Percentiles rank a stretch among this genome's conserved stretches.
Conservation (phyloP, 2,797 vertebrate genomes). For the Eulemur albifrons region DNA sequence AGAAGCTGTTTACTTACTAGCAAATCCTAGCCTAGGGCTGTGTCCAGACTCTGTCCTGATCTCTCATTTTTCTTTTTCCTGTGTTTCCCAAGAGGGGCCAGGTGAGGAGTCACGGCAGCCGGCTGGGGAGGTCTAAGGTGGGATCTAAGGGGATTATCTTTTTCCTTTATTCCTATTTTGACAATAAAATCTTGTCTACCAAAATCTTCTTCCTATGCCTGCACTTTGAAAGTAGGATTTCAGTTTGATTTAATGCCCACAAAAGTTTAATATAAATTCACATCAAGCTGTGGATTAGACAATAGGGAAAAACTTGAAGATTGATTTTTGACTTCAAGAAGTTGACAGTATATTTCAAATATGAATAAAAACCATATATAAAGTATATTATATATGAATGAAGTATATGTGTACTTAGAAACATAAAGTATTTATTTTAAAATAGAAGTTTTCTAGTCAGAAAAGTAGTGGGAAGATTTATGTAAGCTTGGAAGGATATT, state of each 20-base stretch:
- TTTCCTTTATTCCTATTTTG: conserved; percentile 47
- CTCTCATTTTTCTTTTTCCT: conserved; percentile 66
- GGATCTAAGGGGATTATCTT: conserved; percentile 29
- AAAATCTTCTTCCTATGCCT: conserved; percentile 12
- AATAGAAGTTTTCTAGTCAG: conserved; percentile 41
- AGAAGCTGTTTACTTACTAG: conserved; percentile 70
- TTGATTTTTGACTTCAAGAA: neutral
- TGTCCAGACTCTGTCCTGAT: conserved; percentile 47
- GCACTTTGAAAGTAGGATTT: conserved; percentile 39
- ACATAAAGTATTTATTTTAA: neutral
- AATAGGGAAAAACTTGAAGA: neutral
- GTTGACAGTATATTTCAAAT: neutral
- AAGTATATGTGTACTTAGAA: neutral
- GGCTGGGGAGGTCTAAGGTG: neutral
- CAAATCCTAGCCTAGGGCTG: conserved; percentile 70
- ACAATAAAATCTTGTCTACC: conserved; percentile 36
- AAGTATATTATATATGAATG: neutral
- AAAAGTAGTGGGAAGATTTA: neutral
- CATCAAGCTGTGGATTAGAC: neutral
- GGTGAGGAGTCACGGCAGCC: conserved; percentile 19
- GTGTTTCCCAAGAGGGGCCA: conserved; percentile 60
- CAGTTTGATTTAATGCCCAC: neutral
- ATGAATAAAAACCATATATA: neutral
- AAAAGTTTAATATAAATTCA: neutral
- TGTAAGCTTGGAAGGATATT: neutral